Evolutionary conservation across 2,888 invertebrate genomes (phyloP).

Genomic region (Nephrotoma guestfalica): DNA sequence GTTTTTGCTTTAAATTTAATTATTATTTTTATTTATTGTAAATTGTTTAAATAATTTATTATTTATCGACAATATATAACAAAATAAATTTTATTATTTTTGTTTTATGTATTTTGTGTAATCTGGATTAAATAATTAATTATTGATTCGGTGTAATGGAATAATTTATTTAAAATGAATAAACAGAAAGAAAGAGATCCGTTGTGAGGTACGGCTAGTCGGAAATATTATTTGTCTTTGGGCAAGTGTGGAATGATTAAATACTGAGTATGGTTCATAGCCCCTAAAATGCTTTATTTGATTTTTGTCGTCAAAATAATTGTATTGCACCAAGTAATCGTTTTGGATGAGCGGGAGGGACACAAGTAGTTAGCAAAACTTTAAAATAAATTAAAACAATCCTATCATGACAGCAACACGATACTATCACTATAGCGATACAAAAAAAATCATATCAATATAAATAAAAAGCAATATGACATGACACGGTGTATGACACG

Average conservation of each 20-base stretch:
- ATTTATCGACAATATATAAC: not conserved
- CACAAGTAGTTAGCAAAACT: not conserved
- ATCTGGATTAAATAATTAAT: not conserved
- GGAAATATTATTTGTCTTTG: not conserved
- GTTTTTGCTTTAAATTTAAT: not conserved
- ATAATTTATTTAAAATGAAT: not conserved
- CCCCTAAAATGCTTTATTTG: not conserved
- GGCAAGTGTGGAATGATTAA: not conserved
- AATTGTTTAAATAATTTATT: not conserved
- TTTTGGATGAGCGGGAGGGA: not conserved
- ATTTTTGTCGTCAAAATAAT: not conserved
- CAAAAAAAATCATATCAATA: no score
- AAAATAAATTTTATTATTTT: not conserved
- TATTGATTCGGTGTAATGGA: not conserved
- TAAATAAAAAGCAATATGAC: no score
- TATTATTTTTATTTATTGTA: not conserved
- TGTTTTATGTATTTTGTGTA: not conserved
- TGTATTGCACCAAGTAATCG: not conserved
- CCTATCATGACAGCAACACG: no score
- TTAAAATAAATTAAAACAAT: not conserved
- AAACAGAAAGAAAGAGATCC: not conserved
- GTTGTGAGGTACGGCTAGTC: not conserved
- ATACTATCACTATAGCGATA: no score
- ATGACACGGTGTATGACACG: not conserved
- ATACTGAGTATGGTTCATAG: not conserved